Evolutionary conservation across 2,797 vertebrate genomes (phyloP), one percentile per base, ranked within the genome.

Genomic region (Cryptoprocta ferox): DNA sequence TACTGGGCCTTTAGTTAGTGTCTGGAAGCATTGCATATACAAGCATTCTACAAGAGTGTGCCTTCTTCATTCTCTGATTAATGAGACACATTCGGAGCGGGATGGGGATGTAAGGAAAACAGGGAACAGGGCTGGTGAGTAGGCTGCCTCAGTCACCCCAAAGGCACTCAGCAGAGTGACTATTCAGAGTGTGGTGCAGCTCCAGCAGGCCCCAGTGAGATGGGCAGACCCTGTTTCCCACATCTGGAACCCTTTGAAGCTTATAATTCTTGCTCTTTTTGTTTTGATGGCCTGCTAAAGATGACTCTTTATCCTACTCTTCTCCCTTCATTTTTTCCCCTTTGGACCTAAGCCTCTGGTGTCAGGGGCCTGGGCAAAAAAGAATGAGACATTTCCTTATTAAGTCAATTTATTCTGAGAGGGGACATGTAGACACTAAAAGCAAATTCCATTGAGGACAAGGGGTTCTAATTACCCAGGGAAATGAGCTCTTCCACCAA

Each of bases 361-460:
- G 18, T 91, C 42, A 81, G 79, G 30, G 66, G 61, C 7, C 6
- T 91, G 65, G 32, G 71, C 18, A 86, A 35, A 91, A 80, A 63
- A 91, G 1, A 70, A 4, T 32, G 24, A 73, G 63, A 39, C 21
- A 76, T 86, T 92, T 87, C 15, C 66, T 28, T 82, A 48, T 76
- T 73, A 66, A 45, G 53, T 95, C 42, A 42, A 63, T 75, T 95
- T 97, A 90, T 96, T 97, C 71, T 91, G 59, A 71, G 53, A 89
- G 2, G 48, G 45, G 35, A 63, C 30, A 66, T 68, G 12, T 35
- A 87, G 81, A 65, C 85, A 95, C 32, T 91, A 68, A 92, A 92
- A 94, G n/a, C 35, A 92, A 86, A 73, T 96, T 97, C 68, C 50
- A 94, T 30, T 79, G 48, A 92, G 70, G 63, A 93, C 63, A 96